phyloP scores from a whole-genome alignment of 2,888 invertebrate genomes.

The Entomobrya multifasciata region DNA sequence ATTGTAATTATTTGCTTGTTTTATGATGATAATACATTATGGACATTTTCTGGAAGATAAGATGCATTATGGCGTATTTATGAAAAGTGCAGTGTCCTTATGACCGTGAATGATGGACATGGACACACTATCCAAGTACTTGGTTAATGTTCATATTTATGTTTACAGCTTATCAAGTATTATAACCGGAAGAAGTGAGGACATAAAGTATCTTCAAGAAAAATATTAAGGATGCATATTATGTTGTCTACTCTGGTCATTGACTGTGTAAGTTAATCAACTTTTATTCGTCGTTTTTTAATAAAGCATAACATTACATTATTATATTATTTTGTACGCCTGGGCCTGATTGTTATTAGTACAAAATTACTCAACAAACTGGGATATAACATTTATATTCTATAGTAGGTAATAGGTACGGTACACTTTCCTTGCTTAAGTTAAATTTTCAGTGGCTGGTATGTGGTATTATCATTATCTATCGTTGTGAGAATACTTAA shows the following conservation, averaged over 20 bases:
- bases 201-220: conserved; percentile 8
- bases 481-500: background rate
- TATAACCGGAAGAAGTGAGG: conserved; percentile 47
- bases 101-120: conserved; percentile 38
- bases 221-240: background rate
- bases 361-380: background rate
- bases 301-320: background rate
- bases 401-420: conserved; percentile 20
- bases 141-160: background rate
- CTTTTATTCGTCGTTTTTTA: too few relatives aligned
- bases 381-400: too few relatives aligned
- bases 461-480: too few relatives aligned
- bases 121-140: background rate
- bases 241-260: background rate
- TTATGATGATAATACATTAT: too few relatives aligned
- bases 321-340: background rate
- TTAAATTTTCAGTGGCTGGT: background rate
- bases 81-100: too few relatives aligned
- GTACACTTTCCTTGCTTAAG: too few relatives aligned
- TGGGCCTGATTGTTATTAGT: background rate
- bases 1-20: too few relatives aligned
- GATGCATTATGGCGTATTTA: too few relatives aligned
- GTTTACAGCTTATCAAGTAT: background rate
- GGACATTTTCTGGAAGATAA: too few relatives aligned
- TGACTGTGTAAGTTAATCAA: too few relatives aligned